Evolutionary conservation across 1,140 invertebrate genomes (phyloP), one percentile per base, ranked within the genome.

Genomic region (Pogonomyrmex barbatus): DNA sequence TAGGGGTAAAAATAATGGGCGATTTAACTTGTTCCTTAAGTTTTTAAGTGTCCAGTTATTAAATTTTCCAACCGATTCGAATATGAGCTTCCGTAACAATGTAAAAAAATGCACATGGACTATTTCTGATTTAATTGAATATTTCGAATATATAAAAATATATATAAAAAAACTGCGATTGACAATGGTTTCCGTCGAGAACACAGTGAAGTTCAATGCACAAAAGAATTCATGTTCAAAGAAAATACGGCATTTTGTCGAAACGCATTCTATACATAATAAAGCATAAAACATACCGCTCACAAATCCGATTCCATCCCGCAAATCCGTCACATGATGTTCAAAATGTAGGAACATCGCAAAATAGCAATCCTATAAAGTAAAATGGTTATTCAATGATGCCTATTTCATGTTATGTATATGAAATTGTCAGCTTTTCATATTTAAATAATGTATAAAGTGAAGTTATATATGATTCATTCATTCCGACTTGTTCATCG

Each of bases 271-370:
- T 42, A 60, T 60, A 73, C 67, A 73, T 42, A 81, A 54, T 47
- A 17, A 82, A 82, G 24, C 79, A 54, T 47, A 17, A 82, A 82
- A 14, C 79, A 60, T 60, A 82, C 67, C 10, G 52, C 30, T 58
- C 36, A 33, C 39, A 82, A 82, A 73, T 82, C 79, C 79, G 54
- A 82, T 82, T 82, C 65, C 30, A 71, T 58, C 17, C 79, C 47
- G 10, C 54, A 82, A 82, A 82, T 73, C 68, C 67, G 68, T 73
- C 17, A 42, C 67, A 73, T 60, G 42, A 45, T 73, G 67, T 60
- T 73, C 68, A 47, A 73, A 60, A 58, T 60, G 54, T 60, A 60
- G 8, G 54, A 60, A 82, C 54, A 47, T 82, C 10, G 30, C 60
- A 71, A 82, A 73, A 82, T 24, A n/a, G 52, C 42, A 58, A 47